A percentile compares a stretch with the other conserved stretches of the same genome.
phyloP scores from a whole-genome alignment of 2,113 vertebrate species.

The Cryptomyrus ogoouensis region DNA sequence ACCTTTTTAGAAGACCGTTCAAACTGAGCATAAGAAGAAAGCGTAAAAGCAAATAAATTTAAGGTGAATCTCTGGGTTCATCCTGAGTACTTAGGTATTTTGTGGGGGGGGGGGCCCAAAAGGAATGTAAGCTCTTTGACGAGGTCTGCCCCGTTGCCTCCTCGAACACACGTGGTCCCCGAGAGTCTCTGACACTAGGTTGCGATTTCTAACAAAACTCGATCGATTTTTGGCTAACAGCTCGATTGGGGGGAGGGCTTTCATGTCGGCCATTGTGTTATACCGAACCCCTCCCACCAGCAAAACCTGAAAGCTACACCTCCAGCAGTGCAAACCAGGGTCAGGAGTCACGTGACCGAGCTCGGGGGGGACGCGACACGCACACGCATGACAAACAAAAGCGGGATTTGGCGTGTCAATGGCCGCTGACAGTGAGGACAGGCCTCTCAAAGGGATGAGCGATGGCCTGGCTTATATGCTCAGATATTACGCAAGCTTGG shows the following conservation, averaged over 20 bases:
- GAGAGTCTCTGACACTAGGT: too few relatives aligned
- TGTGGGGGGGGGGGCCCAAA: not conserved
- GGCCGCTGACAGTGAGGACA: conserved; percentile 19
- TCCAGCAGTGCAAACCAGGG: conserved; percentile 20
- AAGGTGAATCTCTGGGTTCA: not conserved
- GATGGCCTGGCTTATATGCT: conserved; percentile 9
- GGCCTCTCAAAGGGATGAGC: conserved; percentile 23
- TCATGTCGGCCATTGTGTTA: not conserved
- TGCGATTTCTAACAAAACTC: not conserved
- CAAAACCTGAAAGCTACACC: not conserved
- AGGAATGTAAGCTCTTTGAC: not conserved
- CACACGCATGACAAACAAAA: conserved; percentile 19
- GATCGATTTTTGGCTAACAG: not conserved
- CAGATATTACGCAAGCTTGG: not conserved
- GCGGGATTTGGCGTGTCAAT: conserved; percentile 18
- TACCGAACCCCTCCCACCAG: not conserved
- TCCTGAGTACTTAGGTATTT: not conserved
- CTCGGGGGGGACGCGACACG: not conserved
- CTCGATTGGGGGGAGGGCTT: not conserved
- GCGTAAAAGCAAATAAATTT: conserved; percentile 6
- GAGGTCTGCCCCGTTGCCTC: not conserved
- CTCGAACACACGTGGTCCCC: too few relatives aligned
- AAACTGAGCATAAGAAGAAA: not conserved
- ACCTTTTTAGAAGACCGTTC: not conserved
- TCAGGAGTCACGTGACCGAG: conserved; percentile 17